A percentile compares a stretch with the other conserved stretches of the same genome.
Evolutionary conservation across 2,113 vertebrate genomes (phyloP).

Genomic region (Raja brachyura): DNA sequence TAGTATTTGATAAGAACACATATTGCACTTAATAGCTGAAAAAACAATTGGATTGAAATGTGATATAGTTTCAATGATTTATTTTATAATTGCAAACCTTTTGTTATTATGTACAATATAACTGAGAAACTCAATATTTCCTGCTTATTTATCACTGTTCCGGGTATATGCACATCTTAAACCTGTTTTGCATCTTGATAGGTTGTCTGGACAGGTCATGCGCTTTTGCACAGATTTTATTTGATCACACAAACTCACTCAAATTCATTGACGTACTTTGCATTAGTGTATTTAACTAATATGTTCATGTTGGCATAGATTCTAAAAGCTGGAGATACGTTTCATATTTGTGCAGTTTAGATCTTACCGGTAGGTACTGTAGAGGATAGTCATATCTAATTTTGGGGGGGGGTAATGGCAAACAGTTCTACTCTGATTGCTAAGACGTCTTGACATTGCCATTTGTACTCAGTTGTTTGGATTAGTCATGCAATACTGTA

Average conservation of each 20-base stretch:
- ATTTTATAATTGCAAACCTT: neutral
- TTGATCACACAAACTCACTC: neutral
- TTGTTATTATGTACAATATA: neutral
- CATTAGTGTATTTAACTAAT: conserved; percentile 5
- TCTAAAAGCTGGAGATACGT: neutral
- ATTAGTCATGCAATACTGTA: too few relatives aligned
- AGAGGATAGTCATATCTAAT: neutral
- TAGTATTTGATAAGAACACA: neutral
- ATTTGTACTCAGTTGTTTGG: too few relatives aligned
- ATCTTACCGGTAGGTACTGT: neutral
- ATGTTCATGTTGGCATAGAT: neutral
- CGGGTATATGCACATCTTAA: neutral
- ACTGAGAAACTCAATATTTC: neutral
- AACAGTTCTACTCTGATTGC: neutral
- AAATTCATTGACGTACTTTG: neutral
- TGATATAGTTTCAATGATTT: neutral
- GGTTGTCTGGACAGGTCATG: neutral
- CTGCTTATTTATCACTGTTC: neutral
- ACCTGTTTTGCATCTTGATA: neutral
- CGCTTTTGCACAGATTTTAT: neutral
- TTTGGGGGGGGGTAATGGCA: neutral
- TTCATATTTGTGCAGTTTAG: conserved; percentile 17
- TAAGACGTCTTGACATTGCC: neutral
- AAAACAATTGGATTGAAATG: conserved; percentile 29
- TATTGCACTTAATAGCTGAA: neutral